Evolutionary conservation across 2,888 invertebrate species (phyloP), one percentile per base, ranked within the genome.

Genomic region (Trissolcus brochymenae): DNA sequence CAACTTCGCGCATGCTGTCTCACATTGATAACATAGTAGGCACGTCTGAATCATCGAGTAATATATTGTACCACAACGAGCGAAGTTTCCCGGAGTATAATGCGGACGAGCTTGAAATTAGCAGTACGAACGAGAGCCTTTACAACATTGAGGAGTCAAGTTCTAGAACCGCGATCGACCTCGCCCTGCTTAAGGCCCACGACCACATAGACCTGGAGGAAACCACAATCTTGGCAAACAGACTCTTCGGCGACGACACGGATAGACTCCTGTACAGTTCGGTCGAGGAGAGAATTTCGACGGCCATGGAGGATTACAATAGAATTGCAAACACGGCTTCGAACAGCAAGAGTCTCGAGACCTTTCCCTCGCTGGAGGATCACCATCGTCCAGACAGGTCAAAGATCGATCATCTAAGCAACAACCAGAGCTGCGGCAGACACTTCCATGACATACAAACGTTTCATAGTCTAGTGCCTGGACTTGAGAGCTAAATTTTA

Each of bases 1-100:
- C 94, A 11, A 93, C 93, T 1, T 93, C 94, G 29, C 90, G 93
- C 67, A 90, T 94, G 84, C 90, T 94, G 74, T 93, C 94, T 35
- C 92, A 92, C 73, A 92, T 93, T 74, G 93, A 93, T 85, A 93
- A 93, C 78, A 92, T 84, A 1, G 82, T 68, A 1, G 64, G 53
- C 9, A 16, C 51, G 7, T 81, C 82, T 14, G 62, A 82, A 14
- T 35, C 35, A 35, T 75, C 82, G 6, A 65, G 62, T 43, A 66
- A 61, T 16, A 7, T 66, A 2, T 46, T 68, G 76, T 83, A 75
- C 84, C 61, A 62, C 40, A 53, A 7, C 21, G 70, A 70, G 40
- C 59, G 75, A 13, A 68, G 70, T 13, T 76, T 76, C 51, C 11
- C 53, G 1, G 75, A 76, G 43, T 76, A 76, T 64, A 76, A 41